These are phyloP conservation scores for Euborellia annulipes DNA, from an alignment of 1,140 invertebrate species.

Conservation along the genomic window DNA sequence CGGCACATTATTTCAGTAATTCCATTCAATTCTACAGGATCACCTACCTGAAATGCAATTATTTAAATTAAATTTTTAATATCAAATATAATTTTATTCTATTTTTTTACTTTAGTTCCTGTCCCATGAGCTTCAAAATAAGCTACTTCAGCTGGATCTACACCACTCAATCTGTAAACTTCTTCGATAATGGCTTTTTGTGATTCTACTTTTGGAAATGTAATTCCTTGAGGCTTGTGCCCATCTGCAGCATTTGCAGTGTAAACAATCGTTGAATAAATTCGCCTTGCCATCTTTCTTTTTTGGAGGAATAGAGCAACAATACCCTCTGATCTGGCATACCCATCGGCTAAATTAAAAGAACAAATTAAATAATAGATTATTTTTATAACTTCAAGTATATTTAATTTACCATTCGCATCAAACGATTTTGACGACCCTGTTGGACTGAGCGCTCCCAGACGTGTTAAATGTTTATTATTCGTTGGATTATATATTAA, in stretches of 20 bases:
- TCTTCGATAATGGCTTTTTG: slow-evolving; percentile 35
- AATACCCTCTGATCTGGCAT: slow-evolving; percentile 44
- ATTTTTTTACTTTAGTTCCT: slow-evolving; percentile 31
- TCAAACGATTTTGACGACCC: slow-evolving; percentile 86
- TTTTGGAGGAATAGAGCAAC: slow-evolving; percentile 42
- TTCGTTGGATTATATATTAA: slow-evolving; percentile 73
- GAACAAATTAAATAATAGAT: too few species aligned
- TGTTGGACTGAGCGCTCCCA: slow-evolving; percentile 69
- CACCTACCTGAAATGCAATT: slow-evolving; percentile 27
- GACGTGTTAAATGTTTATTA: slow-evolving; percentile 54
- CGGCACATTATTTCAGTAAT: slow-evolving; percentile 40
- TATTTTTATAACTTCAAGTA: too few species aligned
- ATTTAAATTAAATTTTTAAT: not conserved
- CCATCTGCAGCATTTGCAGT: slow-evolving; percentile 39
- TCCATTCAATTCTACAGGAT: slow-evolving; percentile 46
- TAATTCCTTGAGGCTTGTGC: slow-evolving; percentile 33
- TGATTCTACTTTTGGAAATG: slow-evolving; percentile 36
- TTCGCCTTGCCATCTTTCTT: slow-evolving; percentile 31
- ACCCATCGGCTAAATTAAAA: slow-evolving; percentile 47
- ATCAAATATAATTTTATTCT: not conserved
- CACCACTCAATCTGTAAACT: slow-evolving; percentile 33
- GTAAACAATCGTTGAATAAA: slow-evolving; percentile 41
- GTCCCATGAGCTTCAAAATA: slow-evolving; percentile 50
- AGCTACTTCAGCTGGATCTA: slow-evolving; percentile 32
- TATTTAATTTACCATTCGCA: too few species aligned